Percentiles rank a stretch among this genome's conserved stretches.
Conservation (phyloP, 2,113 vertebrate genomes). For the Helogale parvula region DNA sequence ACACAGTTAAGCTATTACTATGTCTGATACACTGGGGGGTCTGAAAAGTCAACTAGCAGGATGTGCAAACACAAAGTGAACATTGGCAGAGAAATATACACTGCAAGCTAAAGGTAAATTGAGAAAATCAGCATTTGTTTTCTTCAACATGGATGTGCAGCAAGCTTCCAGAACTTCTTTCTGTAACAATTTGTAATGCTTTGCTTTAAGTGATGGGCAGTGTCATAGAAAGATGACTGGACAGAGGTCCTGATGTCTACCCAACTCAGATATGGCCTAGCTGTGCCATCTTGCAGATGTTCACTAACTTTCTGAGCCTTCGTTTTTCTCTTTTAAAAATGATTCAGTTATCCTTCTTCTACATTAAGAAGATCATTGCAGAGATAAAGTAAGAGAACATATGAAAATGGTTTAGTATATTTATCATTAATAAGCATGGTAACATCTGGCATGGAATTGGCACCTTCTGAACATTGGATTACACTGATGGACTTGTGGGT, state of each 20-base stretch:
- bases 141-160: background rate
- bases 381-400: background rate
- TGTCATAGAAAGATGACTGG: background rate
- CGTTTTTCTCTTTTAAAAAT: background rate
- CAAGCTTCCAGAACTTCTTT: background rate
- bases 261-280: background rate
- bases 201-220: background rate
- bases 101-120: background rate
- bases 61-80: background rate
- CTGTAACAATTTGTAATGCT: background rate
- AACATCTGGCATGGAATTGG: background rate
- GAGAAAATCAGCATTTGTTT: constrained; percentile 12
- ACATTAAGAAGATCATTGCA: background rate
- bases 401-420: background rate
- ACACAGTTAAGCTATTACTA: background rate
- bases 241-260: background rate
- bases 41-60: background rate
- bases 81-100: background rate
- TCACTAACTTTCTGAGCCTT: background rate
- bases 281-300: background rate
- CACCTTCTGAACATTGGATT: background rate
- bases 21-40: background rate
- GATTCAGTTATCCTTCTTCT: background rate
- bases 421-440: background rate
- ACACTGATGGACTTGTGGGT: background rate